Evolutionary conservation across 1,140 invertebrate species (phyloP).

Genomic region (Mya arenaria): DNA sequence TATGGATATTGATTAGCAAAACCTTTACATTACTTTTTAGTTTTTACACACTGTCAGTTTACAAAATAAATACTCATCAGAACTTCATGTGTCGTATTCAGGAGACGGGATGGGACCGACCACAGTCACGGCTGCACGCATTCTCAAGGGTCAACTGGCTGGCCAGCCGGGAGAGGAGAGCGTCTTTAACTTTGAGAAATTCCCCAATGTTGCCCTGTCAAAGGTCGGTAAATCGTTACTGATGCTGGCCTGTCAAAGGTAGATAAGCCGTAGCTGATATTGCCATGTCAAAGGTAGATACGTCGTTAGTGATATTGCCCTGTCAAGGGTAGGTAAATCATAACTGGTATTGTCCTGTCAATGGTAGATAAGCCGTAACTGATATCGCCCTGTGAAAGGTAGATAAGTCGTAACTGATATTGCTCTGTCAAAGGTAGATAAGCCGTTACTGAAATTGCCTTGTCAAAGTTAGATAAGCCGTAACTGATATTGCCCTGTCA

Average conservation of each 20-base stretch:
- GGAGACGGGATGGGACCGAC: slow-evolving; percentile 96
- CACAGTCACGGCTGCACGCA: slow-evolving; percentile 89
- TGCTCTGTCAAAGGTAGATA: too few species aligned
- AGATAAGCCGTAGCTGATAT: not conserved
- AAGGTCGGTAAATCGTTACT: too few species aligned
- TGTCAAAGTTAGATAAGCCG: too few species aligned
- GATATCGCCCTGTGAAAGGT: not conserved
- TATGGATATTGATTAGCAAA: too few species aligned
- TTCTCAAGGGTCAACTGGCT: slow-evolving; percentile 85
- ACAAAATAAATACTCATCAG: too few species aligned
- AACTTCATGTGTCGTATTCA: too few species aligned
- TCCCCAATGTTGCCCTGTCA: slow-evolving; percentile 90
- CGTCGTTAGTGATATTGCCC: not conserved
- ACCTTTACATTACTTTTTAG: too few species aligned
- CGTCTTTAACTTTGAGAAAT: slow-evolving; percentile 89
- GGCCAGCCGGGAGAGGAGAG: slow-evolving; percentile 87
- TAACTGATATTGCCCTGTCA: too few species aligned
- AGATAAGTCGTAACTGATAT: not conserved
- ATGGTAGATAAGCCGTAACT: not conserved
- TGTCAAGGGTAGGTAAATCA: not conserved
- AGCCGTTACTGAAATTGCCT: too few species aligned
- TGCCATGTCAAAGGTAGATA: not conserved
- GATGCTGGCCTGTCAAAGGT: too few species aligned
- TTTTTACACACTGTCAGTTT: too few species aligned
- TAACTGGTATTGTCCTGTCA: not conserved